phyloP scores from a whole-genome alignment of 2,797 vertebrate species.

The Staurois parvus region DNA sequence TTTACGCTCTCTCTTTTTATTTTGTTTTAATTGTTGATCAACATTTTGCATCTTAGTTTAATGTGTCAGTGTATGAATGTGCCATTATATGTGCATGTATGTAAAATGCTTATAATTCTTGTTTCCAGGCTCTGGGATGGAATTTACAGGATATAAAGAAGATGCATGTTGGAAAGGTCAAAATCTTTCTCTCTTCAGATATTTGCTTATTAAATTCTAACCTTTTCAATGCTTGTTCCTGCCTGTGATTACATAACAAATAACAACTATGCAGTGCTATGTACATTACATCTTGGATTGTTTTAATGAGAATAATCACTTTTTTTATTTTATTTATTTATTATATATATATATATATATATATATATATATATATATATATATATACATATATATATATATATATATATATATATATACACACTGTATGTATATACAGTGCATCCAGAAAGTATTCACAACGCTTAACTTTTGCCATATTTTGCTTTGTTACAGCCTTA shows the following conservation, averaged over 20 bases:
- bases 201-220: constrained; percentile 41
- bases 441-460: too few relatives aligned
- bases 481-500: too few relatives aligned
- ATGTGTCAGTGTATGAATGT: constrained; percentile 5
- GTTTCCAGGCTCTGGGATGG: not conserved
- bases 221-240: not conserved
- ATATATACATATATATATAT: too few relatives aligned
- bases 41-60: constrained; percentile 40
- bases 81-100: constrained; percentile 22
- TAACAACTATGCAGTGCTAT: constrained; percentile 14
- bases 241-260: constrained; percentile 24
- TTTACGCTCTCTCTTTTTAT: constrained; percentile 9
- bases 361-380: too few relatives aligned
- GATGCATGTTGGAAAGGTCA: not conserved
- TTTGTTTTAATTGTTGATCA: constrained; percentile 32
- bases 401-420: too few relatives aligned
- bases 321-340: too few relatives aligned
- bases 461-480: too few relatives aligned
- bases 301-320: constrained; percentile 7
- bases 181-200: constrained; percentile 7
- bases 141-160: not conserved
- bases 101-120: not conserved
- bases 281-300: not conserved
- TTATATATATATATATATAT: too few relatives aligned
- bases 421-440: too few relatives aligned